Base-by-base conservation (phyloP, 2,797 vertebrate species). In the Agapornis canus region DNA sequence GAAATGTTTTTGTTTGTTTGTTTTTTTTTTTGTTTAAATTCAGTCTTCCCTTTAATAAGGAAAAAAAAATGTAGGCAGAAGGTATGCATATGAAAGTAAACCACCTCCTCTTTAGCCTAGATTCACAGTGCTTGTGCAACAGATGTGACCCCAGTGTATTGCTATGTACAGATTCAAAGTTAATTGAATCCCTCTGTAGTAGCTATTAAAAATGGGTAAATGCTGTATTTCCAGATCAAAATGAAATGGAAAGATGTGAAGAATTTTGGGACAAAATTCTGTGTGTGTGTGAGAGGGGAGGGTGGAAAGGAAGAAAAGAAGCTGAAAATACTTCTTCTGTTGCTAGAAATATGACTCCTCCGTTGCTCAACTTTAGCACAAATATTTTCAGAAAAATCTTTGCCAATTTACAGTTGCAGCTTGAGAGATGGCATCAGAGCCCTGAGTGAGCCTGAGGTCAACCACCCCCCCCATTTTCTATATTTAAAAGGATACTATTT, bases 111-210 rank as follows among this genome's bases (percentile, higher is more conserved):
- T 95, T 95, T 77, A 91, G 69, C 79, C 69, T 91, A 91, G 76
- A 87, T 95, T 92, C 54, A 54, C 68, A 65, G 69, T 78, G 65
- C 79, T 94, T 93, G 76, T 92, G 76, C 82, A 91, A 86, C 92
- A 97, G 86, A 95, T 90, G 88, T 93, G 92, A 85, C 76, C 48
- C 59, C 57, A 56, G 65, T 81, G 90, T 87, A 78, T 78, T 94
- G 64, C 64, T 57, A 12, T 65, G 61, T 68, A 72, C 57, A 71
- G 57, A 92, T 82, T 57, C 56, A 61, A 75, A 87, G 69, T 81
- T 94, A 95, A 95, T 94, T 92, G 72, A 95, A 95, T 94, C 86
- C 90, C 60, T 85, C 94, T 93, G 91, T 52, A 72, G 57, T 47
- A 81, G 42, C 76, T 95, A 63, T 91, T 93, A 87, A 85, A 89